Evolutionary conservation across 2,113 vertebrate species (phyloP).

Genomic region (Papio anubis): DNA sequence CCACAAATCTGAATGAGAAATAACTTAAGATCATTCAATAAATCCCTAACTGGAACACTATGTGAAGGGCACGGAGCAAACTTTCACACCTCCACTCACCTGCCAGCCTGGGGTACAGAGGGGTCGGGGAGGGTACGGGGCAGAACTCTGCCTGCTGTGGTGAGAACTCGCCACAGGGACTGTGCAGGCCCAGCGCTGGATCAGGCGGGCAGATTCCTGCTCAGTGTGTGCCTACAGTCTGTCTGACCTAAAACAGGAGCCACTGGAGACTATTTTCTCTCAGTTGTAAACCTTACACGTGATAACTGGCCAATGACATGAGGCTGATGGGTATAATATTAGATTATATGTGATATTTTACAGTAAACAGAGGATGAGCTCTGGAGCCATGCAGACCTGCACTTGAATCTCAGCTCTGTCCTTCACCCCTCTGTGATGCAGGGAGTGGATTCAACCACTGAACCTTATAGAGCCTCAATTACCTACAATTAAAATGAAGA

Average conservation of each 20-base stretch:
- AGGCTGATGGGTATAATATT: neutral
- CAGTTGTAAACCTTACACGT: neutral
- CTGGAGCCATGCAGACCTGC: neutral
- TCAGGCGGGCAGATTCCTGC: neutral
- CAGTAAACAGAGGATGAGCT: neutral
- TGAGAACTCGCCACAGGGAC: neutral
- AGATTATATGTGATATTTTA: neutral
- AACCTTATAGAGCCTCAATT: neutral
- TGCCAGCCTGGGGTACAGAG: neutral
- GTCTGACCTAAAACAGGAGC: neutral
- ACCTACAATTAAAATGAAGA: accelerated
- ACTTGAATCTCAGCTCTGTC: neutral
- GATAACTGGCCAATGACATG: neutral
- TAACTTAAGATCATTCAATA: neutral
- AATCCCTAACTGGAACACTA: neutral
- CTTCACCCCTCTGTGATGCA: neutral
- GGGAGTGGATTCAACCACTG: neutral
- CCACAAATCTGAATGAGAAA: neutral
- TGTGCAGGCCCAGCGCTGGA: neutral
- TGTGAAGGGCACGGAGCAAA: neutral
- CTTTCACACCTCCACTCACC: neutral
- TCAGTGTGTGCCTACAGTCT: neutral
- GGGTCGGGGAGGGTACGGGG: neutral
- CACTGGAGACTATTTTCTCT: neutral
- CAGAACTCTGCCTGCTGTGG: neutral